Conservation (phyloP, 2,113 vertebrate genomes). For the Genyomyrus donnyi region DNA sequence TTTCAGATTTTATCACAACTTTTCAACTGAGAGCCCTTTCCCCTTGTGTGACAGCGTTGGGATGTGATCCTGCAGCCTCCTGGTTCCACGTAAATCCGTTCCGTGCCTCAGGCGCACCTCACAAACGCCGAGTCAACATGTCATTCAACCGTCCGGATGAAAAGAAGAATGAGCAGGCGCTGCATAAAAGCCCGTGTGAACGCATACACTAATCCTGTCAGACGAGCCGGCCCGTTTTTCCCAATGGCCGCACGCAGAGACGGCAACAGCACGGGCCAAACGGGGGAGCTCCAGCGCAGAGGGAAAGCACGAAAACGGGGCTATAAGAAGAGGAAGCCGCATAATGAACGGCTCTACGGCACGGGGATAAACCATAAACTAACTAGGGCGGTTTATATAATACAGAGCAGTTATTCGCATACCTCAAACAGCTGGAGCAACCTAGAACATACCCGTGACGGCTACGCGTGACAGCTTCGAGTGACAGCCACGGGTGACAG, state of each 20-base stretch:
- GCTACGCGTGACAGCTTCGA: background rate
- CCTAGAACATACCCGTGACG: background rate
- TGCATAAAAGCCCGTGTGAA: background rate
- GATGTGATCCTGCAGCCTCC: background rate
- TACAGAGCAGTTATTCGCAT: background rate
- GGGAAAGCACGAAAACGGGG: background rate
- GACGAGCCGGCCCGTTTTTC: background rate
- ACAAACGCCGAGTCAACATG: background rate
- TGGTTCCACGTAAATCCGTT: background rate
- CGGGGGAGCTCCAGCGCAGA: background rate
- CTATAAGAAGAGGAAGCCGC: background rate
- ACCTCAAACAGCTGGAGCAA: background rate
- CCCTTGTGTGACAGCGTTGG: background rate
- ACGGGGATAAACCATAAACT: background rate
- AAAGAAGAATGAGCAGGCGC: background rate
- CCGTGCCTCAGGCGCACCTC: background rate
- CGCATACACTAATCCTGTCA: background rate
- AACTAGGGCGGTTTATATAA: background rate
- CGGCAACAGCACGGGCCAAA: background rate
- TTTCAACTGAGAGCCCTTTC: background rate
- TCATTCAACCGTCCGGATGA: background rate
- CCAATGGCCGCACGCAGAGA: background rate
- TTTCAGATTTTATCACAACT: background rate
- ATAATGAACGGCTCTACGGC: background rate
- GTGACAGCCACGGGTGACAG: background rate